Evolutionary conservation across 2,113 vertebrate species (phyloP).

Genomic region (Silurus glanis): DNA sequence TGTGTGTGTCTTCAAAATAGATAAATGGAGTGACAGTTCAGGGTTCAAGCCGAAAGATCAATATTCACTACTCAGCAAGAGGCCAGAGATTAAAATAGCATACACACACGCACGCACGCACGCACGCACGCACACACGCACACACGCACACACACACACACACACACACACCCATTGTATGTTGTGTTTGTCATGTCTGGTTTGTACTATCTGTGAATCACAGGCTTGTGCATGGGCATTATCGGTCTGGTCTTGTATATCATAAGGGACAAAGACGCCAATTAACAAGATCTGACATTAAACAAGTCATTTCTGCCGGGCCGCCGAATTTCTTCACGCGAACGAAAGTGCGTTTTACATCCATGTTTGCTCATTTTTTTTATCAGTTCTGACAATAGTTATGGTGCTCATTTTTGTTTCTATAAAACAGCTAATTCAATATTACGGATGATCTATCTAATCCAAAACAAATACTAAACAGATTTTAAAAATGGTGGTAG

Average conservation of each 20-base stretch:
- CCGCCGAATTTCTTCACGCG: background rate
- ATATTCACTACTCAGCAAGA: conserved; percentile 68
- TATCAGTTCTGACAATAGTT: background rate
- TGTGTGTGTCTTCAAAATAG: conserved; percentile 14
- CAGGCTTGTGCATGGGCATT: background rate
- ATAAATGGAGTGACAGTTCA: conserved; percentile 70
- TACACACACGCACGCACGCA: conserved; percentile 10
- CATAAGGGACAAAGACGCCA: conserved; percentile 10
- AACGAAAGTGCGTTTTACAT: background rate
- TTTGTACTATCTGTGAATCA: background rate
- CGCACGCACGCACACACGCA: no score
- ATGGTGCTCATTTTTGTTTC: background rate
- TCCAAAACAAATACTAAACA: background rate
- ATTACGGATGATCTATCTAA: background rate
- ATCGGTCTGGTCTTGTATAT: conserved; percentile 20
- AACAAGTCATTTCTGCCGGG: background rate
- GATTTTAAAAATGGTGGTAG: background rate
- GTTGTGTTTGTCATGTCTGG: background rate
- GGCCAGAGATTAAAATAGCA: conserved; percentile 26
- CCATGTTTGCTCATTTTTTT: background rate
- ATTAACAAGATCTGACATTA: conserved; percentile 11
- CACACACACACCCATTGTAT: background rate
- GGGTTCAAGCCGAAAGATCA: conserved; percentile 58
- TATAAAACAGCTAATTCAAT: background rate
- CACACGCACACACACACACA: background rate